Conservation (phyloP, 2,797 vertebrate genomes). For the Dendrocincla fuliginosa region DNA sequence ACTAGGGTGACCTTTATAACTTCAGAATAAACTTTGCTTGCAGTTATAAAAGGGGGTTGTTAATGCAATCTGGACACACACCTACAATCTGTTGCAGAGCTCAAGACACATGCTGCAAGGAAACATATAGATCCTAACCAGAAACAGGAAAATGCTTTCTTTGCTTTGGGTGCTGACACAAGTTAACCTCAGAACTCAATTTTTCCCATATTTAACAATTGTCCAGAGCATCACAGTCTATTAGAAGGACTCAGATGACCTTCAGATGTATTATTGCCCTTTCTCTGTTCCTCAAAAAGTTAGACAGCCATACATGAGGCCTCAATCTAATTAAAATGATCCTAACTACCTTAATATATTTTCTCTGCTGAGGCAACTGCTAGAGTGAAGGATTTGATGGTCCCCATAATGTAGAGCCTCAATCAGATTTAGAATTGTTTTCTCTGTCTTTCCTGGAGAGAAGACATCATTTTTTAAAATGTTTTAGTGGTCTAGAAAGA, state of each 20-base stretch:
- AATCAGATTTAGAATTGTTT: conserved; percentile 30
- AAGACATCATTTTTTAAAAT: not conserved
- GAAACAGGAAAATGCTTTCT: not conserved
- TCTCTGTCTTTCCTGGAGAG: not conserved
- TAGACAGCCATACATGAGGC: not conserved
- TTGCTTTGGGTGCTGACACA: conserved; percentile 13
- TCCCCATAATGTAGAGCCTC: not conserved
- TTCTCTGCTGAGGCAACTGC: conserved; percentile 36
- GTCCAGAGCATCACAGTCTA: not conserved
- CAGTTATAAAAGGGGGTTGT: conserved; percentile 23
- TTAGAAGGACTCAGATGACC: not conserved
- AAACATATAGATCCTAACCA: not conserved
- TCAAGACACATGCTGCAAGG: not conserved
- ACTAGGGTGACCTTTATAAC: conserved; percentile 26
- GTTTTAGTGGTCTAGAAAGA: not conserved
- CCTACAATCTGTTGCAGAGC: not conserved
- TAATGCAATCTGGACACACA: not conserved
- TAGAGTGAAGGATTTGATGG: conserved; percentile 34
- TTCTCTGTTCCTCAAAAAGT: conserved; percentile 28
- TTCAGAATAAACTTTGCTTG: conserved; percentile 58
- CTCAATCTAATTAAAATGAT: conserved; percentile 55
- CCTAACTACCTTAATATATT: conserved; percentile 25
- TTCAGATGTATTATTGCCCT: conserved; percentile 24
- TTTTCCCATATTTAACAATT: conserved; percentile 30
- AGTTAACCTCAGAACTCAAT: not conserved